Conservation (phyloP, 2,797 vertebrate genomes). For the Chiroxiphia lanceolata region DNA sequence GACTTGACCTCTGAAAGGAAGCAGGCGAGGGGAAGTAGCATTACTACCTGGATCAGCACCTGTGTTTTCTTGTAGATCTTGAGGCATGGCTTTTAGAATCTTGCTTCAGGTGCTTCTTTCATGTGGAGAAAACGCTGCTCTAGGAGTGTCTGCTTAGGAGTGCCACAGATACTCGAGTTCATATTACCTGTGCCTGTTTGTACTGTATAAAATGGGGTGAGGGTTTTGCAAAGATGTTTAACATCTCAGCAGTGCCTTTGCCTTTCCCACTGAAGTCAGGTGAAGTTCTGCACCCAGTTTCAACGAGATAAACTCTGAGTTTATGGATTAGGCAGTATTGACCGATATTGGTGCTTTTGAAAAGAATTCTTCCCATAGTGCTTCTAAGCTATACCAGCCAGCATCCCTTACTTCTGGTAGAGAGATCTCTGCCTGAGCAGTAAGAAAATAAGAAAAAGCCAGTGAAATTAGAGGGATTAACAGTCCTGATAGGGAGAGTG, state of each 20-base stretch:
- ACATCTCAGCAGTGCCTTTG: not conserved
- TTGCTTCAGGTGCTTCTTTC: not conserved
- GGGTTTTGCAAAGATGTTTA: not conserved
- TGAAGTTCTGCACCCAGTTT: not conserved
- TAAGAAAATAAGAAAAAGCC: not conserved
- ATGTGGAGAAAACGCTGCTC: not conserved
- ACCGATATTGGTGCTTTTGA: not conserved
- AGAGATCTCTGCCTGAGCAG: not conserved
- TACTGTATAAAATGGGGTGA: not conserved
- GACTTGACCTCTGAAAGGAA: not conserved
- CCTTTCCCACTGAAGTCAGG: not conserved
- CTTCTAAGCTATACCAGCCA: not conserved
- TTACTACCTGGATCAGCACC: conserved; percentile 39
- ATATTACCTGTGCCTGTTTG: not conserved
- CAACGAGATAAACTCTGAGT: not conserved
- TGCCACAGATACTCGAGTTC: not conserved
- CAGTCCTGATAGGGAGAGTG: not conserved
- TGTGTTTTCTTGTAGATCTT: conserved; percentile 44
- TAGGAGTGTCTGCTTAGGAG: not conserved
- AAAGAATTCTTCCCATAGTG: not conserved
- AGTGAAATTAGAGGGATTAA: not conserved
- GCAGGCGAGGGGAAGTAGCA: not conserved
- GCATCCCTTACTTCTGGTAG: not conserved
- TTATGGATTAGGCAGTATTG: not conserved
- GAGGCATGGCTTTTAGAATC: not conserved